phyloP scores from a whole-genome alignment of 2,113 vertebrate species.

The Agapornis roseicollis region DNA sequence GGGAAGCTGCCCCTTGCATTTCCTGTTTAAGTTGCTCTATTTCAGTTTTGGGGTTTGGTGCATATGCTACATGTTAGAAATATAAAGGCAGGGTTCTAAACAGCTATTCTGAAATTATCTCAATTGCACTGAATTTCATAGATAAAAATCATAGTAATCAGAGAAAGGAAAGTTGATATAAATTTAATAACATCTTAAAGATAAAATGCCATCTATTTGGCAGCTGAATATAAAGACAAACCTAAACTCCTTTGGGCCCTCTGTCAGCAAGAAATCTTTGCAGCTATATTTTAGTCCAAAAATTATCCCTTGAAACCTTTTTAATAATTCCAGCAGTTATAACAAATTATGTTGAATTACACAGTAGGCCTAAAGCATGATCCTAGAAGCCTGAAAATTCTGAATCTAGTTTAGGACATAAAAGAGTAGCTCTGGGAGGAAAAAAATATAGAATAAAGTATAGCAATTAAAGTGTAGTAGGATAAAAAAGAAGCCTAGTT shows the following conservation, averaged over 20 bases:
- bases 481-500: neutral
- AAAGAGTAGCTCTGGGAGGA: constrained; percentile 20
- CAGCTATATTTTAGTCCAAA: neutral
- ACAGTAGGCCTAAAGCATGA: neutral
- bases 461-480: neutral
- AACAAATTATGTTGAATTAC: constrained; percentile 26
- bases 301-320: constrained; percentile 9
- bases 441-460: neutral
- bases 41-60: neutral
- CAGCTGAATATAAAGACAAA: constrained; percentile 19
- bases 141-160: neutral
- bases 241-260: neutral
- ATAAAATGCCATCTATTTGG: neutral
- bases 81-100: neutral
- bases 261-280: neutral
- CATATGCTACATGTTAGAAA: neutral
- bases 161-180: neutral
- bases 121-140: neutral
- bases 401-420: neutral
- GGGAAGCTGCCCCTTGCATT: neutral
- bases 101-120: neutral
- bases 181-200: neutral
- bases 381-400: neutral
- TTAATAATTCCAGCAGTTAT: constrained; percentile 29
- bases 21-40: neutral